These are phyloP conservation scores for Trissolcus basalis DNA, from an alignment of 1,140 invertebrate genomes.

Conservation along the genomic window DNA sequence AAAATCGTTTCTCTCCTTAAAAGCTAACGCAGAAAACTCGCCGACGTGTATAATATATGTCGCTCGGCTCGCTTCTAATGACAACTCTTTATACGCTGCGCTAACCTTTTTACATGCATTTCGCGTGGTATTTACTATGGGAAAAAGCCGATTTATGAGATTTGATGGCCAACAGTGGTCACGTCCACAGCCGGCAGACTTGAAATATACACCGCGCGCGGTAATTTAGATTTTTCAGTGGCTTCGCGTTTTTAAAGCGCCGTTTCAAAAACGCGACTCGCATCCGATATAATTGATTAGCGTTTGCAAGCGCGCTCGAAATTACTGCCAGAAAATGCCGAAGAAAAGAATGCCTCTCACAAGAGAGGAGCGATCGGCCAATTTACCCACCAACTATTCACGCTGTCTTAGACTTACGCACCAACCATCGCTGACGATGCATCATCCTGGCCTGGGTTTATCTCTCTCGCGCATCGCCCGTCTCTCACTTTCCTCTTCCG, in stretches of 20 bases:
- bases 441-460: conserved; percentile 63
- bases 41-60: conserved; percentile 59
- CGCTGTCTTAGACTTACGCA: conserved; percentile 62
- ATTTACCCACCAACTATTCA: conserved; percentile 47
- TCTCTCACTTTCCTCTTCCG: conserved; percentile 54
- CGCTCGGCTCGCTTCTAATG: conserved; percentile 55
- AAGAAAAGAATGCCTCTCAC: conserved; percentile 33
- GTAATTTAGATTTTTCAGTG: neutral
- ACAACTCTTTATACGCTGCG: conserved; percentile 57
- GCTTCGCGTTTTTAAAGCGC: neutral
- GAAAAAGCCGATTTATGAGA: conserved; percentile 59
- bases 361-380: conserved; percentile 37
- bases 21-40: conserved; percentile 58
- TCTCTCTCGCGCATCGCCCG: conserved; percentile 62
- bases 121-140: conserved; percentile 59
- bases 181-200: too few species aligned
- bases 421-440: conserved; percentile 63
- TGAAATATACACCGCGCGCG: too few species aligned
- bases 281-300: too few species aligned
- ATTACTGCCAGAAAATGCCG: neutral
- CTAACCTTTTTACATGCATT: conserved; percentile 60
- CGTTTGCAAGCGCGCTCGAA: too few species aligned
- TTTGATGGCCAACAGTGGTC: conserved; percentile 27
- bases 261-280: neutral
- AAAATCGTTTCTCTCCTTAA: too few species aligned